Conservation (phyloP, 1,140 invertebrate genomes). For the Diachasmimorpha longicaudata region DNA sequence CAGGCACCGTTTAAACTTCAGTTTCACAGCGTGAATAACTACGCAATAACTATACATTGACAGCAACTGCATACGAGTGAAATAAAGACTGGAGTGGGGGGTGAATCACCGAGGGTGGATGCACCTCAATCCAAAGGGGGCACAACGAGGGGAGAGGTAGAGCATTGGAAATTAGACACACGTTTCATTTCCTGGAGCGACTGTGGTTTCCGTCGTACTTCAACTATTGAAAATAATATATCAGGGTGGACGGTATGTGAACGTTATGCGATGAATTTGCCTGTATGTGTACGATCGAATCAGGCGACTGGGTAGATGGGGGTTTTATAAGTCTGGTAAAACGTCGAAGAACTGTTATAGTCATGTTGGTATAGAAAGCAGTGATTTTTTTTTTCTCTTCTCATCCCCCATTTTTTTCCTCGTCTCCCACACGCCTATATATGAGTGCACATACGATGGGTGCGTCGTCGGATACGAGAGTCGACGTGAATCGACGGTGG, state of each 20-base stretch:
- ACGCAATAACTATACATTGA: too few species aligned
- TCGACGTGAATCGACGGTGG: constrained; percentile 26
- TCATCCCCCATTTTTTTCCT: neutral
- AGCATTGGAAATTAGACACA: constrained; percentile 61
- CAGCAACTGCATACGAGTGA: neutral
- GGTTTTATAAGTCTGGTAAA: constrained; percentile 50
- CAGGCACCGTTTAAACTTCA: neutral
- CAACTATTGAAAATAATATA: constrained; percentile 60
- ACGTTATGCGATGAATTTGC: constrained; percentile 45
- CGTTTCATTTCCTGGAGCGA: constrained; percentile 61
- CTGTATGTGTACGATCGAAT: constrained; percentile 41
- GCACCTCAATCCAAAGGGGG: neutral
- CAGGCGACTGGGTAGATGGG: constrained; percentile 1
- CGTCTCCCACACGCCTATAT: neutral
- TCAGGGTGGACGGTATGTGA: constrained; percentile 14
- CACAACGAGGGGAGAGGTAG: constrained; percentile 27
- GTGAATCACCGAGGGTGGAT: neutral
- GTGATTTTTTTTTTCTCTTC: neutral
- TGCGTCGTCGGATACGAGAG: constrained; percentile 27
- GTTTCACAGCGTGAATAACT: neutral
- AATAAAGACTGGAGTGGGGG: neutral
- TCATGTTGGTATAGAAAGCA: neutral
- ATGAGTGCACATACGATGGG: neutral
- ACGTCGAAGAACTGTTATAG: constrained; percentile 17
- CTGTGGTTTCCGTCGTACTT: constrained; percentile 55